A percentile compares a stretch with the other conserved stretches of the same genome.
Conservation (phyloP, 2,113 vertebrate species). For the Cryptoleucopteryx plumbea region DNA sequence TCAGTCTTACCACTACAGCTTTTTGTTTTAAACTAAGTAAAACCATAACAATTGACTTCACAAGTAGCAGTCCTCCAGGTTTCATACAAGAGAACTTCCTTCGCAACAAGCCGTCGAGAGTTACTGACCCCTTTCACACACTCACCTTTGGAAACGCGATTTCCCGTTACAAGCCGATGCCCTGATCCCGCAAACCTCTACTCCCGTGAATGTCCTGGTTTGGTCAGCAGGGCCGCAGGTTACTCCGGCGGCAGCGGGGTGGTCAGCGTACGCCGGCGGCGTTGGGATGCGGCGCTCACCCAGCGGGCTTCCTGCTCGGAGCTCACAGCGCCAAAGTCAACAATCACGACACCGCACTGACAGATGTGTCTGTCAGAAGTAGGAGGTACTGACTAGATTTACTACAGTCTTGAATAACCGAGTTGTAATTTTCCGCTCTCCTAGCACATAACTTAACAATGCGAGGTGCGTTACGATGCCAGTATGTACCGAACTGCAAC, state of each 20-base stretch:
- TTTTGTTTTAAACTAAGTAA: background rate
- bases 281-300: background rate
- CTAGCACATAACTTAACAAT: accelerated
- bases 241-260: accelerated
- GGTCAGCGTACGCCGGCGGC: accelerated
- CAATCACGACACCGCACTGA: background rate
- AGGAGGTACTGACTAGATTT: background rate
- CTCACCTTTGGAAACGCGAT: background rate
- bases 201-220: accelerated
- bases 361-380: conserved; percentile 6
- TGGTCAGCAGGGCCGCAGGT: background rate
- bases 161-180: background rate
- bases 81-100: background rate
- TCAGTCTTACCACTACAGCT: background rate
- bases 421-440: background rate
- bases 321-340: conserved; percentile 10
- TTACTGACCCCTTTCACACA: background rate
- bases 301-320: background rate
- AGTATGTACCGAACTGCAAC: background rate
- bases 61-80: background rate
- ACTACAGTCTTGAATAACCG: background rate
- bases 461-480: background rate
- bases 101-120: background rate
- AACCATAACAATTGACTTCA: background rate
- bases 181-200: background rate